Evolutionary conservation across 1,140 invertebrate genomes (phyloP).

Genomic region (Heliconius nattereri): DNA sequence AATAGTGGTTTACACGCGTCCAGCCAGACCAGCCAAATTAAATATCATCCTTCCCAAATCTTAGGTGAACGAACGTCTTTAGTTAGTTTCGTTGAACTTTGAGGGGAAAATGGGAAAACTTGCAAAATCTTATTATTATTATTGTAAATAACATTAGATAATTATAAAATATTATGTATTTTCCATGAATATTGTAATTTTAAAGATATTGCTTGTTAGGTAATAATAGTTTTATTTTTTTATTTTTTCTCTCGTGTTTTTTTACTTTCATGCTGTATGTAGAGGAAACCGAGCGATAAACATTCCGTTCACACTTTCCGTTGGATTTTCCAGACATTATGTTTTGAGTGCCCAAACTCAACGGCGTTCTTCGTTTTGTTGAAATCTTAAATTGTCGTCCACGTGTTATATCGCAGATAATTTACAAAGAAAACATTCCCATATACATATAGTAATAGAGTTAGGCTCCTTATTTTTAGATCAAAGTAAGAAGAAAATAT

Average conservation of each 20-base stretch:
- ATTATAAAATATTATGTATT: neutral
- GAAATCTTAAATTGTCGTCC: no score
- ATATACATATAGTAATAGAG: no score
- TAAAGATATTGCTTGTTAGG: neutral
- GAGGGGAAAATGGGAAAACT: neutral
- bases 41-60: neutral
- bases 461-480: no score
- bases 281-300: neutral
- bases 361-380: no score
- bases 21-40: neutral
- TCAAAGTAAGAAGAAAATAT: no score
- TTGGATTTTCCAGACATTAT: no score
- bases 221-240: no score
- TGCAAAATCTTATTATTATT: neutral
- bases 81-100: neutral
- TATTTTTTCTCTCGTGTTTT: no score
- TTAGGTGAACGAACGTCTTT: constrained; percentile 5
- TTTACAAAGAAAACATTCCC: no score
- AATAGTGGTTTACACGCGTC: neutral
- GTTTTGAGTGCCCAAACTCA: no score
- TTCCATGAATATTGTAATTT: neutral
- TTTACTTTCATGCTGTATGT: no score
- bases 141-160: neutral
- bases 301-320: neutral
- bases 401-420: no score